These are phyloP conservation scores for Virgularia gustaviana DNA, from an alignment of 92 coral and sea anemone species.

Conservation along the genomic window DNA sequence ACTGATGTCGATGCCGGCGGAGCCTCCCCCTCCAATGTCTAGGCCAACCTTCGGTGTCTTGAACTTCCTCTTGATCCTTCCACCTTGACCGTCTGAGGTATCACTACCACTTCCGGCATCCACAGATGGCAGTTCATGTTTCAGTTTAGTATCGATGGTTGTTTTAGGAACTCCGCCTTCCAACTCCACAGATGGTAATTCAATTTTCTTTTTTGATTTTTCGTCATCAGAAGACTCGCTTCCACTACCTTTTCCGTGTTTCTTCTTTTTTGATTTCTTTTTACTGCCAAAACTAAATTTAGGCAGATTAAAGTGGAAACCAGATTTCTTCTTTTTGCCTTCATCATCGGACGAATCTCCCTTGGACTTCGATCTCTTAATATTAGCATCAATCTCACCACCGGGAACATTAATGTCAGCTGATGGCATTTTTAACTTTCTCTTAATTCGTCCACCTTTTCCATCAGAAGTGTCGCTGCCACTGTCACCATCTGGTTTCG, in stretches of 20 bases:
- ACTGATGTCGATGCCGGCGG: background rate
- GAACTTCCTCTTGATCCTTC: constrained; percentile 19
- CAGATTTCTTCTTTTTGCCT: constrained; percentile 14
- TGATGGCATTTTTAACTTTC: constrained; percentile 27
- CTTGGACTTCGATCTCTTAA: background rate
- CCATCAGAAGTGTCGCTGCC: constrained; percentile 32
- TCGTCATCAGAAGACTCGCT: background rate
- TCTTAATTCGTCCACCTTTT: constrained; percentile 22
- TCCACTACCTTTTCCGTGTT: background rate
- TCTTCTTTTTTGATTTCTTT: constrained; percentile 2
- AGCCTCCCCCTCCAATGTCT: background rate
- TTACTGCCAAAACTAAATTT: constrained; percentile 15
- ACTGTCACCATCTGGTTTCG: constrained; percentile 8
- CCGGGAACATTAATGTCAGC: background rate
- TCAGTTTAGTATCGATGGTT: background rate
- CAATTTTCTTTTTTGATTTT: constrained; percentile 3
- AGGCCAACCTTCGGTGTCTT: background rate
- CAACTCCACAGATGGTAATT: constrained; percentile 7
- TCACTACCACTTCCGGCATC: constrained; percentile 22
- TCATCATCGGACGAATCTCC: constrained; percentile 24
- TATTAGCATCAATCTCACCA: background rate
- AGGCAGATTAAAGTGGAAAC: constrained; percentile 31
- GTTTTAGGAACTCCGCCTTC: constrained; percentile 12
- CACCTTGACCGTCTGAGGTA: constrained; percentile 27
- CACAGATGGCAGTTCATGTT: constrained; percentile 9